Base-by-base conservation (phyloP, 2,113 vertebrate species). In the Irena cyanogastra region DNA sequence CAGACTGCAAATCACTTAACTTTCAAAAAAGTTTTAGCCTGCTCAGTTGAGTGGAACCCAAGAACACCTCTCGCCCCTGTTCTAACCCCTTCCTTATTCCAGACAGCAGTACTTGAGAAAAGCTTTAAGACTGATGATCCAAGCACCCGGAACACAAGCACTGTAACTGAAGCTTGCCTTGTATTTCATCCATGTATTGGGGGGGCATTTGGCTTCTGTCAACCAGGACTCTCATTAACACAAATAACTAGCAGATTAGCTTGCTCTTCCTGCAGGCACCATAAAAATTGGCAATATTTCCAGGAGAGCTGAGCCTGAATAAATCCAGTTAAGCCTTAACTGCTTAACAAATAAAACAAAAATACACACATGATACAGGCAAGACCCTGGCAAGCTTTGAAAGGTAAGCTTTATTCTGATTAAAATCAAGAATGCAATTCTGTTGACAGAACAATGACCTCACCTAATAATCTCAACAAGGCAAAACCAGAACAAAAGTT, bases 351-450 rank as follows among this genome's bases (percentile, higher is more conserved):
- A 91, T 54, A 84, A 87, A 89, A 49, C 59, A 84, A 91, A 85
- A 85, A 65, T 7, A 66, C 24, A 83, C 35, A 45, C 37, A 87
- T 88, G 84, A 75, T 47, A 74, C 68, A 86, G 81, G 60, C 42
- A 93, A 75, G 45, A 95, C 33, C 35, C 53, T 97, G 83, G 45
- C 81, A 93, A 93, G 70, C 82, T 94, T 35, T 94, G 72, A 95
- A 84, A 90, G 85, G 47, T 28, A 83, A 37, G 56, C 69, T 93
- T 95, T 77, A 92, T 86, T 60, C 72, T 63, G 85, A 96, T 95
- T 95, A 95, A 96, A 97, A 97, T 96, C 68, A 94, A 94, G 63
- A 95, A 92, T 42, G 68, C 76, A 95, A 93, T 90, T 94, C 80
- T 87, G 89, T 79, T 87, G 85, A 89, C 53, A 96, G 42, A 92